Percentiles rank a stretch among this genome's conserved stretches.
phyloP scores from a whole-genome alignment of 2,888 invertebrate species.

The Hyppa rectilinea region DNA sequence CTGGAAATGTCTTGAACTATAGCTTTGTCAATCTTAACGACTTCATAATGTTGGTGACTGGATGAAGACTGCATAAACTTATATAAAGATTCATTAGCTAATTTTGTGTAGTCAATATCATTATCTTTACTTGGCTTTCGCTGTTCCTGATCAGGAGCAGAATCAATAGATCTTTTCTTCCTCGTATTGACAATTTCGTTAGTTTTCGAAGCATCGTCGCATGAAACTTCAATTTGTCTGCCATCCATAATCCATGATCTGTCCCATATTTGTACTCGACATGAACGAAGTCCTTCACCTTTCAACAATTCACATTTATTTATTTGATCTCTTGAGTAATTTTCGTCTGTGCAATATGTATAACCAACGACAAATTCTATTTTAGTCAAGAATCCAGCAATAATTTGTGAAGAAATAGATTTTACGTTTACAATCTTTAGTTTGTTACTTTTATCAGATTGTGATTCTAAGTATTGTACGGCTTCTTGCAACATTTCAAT shows the following conservation, averaged over 20 bases:
- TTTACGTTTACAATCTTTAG: conserved; percentile 82
- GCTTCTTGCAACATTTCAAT: conserved; percentile 79
- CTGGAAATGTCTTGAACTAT: conserved; percentile 87
- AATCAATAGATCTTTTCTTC: conserved; percentile 61
- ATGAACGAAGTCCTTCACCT: conserved; percentile 75
- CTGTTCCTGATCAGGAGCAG: conserved; percentile 51
- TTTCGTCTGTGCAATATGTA: conserved; percentile 87
- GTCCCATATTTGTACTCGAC: conserved; percentile 88
- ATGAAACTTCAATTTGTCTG: conserved; percentile 80
- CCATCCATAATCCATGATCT: conserved; percentile 90
- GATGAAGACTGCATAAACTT: conserved; percentile 67
- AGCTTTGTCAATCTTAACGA: conserved; percentile 79
- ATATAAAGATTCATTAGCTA: conserved; percentile 71
- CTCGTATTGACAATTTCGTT: conserved; percentile 48
- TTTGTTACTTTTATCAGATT: conserved; percentile 79
- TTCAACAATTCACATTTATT: conserved; percentile 75
- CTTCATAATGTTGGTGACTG: conserved; percentile 56
- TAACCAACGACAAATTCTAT: conserved; percentile 91
- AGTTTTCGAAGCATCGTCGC: conserved; percentile 65
- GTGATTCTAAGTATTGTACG: conserved; percentile 80
- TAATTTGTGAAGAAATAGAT: conserved; percentile 87
- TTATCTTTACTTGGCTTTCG: conserved; percentile 52
- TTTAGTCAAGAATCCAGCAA: conserved; percentile 90
- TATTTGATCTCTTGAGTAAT: conserved; percentile 61
- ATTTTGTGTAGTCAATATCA: conserved; percentile 59